Conservation (phyloP, 2,113 vertebrate species). For the Charadrius vociferus region DNA sequence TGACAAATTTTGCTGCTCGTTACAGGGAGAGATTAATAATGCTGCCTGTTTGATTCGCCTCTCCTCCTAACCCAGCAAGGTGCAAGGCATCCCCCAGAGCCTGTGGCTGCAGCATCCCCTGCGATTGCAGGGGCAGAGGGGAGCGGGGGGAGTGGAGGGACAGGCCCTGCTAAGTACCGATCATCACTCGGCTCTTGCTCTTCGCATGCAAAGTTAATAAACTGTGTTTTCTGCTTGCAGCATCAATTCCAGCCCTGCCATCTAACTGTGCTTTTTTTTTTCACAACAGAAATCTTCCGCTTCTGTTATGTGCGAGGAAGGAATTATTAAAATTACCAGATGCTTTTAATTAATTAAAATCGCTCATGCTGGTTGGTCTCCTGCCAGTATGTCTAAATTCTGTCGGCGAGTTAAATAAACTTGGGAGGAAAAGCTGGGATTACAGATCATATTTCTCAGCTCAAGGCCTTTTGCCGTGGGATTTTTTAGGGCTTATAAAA, state of each 20-base stretch:
- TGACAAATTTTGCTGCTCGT: neutral
- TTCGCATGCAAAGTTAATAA: neutral
- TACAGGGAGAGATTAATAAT: neutral
- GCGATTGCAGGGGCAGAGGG: neutral
- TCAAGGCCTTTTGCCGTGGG: neutral
- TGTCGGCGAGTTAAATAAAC: neutral
- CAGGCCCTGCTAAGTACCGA: neutral
- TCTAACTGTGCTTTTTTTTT: neutral
- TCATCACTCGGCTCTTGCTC: neutral
- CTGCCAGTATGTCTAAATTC: slow-evolving; percentile 1
- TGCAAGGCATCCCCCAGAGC: neutral
- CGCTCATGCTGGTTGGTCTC: neutral
- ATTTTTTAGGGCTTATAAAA: neutral
- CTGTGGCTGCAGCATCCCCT: neutral
- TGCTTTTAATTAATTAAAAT: slow-evolving; percentile 28
- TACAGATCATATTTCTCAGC: neutral
- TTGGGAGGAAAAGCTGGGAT: neutral
- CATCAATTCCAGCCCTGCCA: neutral
- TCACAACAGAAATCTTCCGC: neutral
- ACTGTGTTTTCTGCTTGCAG: neutral
- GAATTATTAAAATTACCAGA: neutral
- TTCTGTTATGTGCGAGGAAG: neutral
- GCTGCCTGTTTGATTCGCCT: neutral
- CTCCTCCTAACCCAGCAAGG: neutral
- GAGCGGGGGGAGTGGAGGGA: neutral